These are phyloP conservation scores for Saccostrea echinata DNA, from an alignment of 1,140 invertebrate genomes.

Conservation along the genomic window DNA sequence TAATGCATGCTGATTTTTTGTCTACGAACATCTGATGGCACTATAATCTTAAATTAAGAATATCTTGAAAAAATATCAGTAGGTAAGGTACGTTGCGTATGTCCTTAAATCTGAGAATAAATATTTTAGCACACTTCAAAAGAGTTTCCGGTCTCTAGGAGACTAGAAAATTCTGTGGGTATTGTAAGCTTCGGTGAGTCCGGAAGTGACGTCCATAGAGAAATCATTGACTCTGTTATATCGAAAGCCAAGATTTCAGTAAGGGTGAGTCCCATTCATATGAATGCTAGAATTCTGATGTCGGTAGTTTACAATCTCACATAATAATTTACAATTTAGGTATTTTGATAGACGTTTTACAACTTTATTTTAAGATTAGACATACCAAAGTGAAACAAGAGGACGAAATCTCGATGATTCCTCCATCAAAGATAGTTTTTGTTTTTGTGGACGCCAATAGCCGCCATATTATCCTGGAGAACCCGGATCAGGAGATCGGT, in stretches of 20 bases:
- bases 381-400: background rate
- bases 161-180: background rate
- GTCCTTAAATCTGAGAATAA: too few relatives aligned
- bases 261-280: background rate
- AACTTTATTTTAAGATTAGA: background rate
- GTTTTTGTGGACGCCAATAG: conserved; percentile 19
- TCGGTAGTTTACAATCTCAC: too few relatives aligned
- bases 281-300: background rate
- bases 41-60: too few relatives aligned
- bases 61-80: too few relatives aligned
- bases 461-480: conserved; percentile 27
- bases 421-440: conserved; percentile 7
- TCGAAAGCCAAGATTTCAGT: background rate
- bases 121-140: background rate
- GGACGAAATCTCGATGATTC: background rate
- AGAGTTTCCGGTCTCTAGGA: background rate
- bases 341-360: background rate
- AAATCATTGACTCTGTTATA: background rate
- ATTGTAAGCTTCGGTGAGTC: background rate
- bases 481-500: conserved; percentile 12
- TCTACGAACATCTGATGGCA: too few relatives aligned
- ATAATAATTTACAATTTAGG: too few relatives aligned
- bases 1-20: too few relatives aligned
- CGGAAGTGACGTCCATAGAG: background rate
- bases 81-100: too few relatives aligned